Conservation (phyloP, 2,888 invertebrate species). For the Athripsodes cinereus region DNA sequence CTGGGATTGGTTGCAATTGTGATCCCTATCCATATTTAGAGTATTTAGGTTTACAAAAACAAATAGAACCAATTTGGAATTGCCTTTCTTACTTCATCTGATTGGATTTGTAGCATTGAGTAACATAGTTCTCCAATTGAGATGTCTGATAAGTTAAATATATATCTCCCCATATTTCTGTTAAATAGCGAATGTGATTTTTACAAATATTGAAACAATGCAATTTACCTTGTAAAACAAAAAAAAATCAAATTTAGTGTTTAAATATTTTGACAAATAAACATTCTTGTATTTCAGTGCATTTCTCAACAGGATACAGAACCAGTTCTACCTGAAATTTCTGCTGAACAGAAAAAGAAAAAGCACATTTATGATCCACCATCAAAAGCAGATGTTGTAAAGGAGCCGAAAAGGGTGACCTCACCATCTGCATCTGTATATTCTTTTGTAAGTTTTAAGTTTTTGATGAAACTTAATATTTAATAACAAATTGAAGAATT, state of each 20-base stretch:
- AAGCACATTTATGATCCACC: conserved; percentile 4
- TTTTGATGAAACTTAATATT: too few relatives aligned
- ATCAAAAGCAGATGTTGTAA: not conserved
- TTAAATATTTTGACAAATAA: not conserved
- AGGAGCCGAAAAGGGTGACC: conserved; percentile 5
- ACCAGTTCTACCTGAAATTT: not conserved
- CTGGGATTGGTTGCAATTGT: too few relatives aligned
- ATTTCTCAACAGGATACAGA: not conserved
- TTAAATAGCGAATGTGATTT: too few relatives aligned
- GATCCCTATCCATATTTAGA: too few relatives aligned
- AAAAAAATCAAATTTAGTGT: not conserved
- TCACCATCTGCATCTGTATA: conserved; percentile 15
- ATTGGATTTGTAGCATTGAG: too few relatives aligned
- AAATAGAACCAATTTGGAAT: too few relatives aligned
- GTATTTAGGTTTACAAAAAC: too few relatives aligned
- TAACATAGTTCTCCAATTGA: too few relatives aligned
- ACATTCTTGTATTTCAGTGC: not conserved
- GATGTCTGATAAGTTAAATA: too few relatives aligned
- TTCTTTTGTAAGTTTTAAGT: conserved; percentile 16
- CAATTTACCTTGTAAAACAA: not conserved
- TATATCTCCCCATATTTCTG: not conserved
- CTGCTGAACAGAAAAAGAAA: not conserved
- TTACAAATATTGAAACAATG: too few relatives aligned
- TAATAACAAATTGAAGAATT: too few relatives aligned
- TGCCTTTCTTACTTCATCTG: too few relatives aligned